Conservation (phyloP, 1,140 invertebrate species). For the Macrobrachium rosenbergii region DNA sequence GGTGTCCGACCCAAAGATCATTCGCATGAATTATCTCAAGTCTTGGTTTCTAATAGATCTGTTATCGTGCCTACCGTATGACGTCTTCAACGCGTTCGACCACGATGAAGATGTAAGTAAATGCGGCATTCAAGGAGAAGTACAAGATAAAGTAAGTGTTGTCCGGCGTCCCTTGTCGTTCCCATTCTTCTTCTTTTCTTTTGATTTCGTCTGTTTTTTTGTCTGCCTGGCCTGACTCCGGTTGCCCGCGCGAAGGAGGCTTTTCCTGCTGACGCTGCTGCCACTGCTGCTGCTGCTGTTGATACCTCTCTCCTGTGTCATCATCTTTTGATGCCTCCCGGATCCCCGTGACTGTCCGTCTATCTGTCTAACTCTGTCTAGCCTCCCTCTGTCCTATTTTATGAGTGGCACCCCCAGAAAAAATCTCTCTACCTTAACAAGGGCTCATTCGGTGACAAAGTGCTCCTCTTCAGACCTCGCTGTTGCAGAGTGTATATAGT, state of each 20-base stretch:
- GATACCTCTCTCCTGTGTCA: no score
- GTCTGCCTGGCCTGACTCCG: constrained; percentile 2
- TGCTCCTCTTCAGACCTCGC: no score
- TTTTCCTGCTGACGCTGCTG: no score
- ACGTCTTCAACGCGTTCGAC: constrained; percentile 99
- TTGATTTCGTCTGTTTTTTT: background rate
- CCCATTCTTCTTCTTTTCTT: background rate
- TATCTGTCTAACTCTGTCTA: no score
- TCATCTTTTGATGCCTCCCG: no score
- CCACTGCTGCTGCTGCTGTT: no score
- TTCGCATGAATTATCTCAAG: constrained; percentile 98
- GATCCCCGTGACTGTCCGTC: no score
- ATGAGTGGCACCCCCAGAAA: no score
- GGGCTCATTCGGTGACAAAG: no score
- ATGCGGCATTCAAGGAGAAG: constrained; percentile 62
- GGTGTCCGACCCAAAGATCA: constrained; percentile 97
- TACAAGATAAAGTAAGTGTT: constrained; percentile 69
- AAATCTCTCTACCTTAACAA: no score
- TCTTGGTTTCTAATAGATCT: constrained; percentile 99
- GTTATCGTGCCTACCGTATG: constrained; percentile 98
- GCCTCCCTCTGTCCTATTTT: no score
- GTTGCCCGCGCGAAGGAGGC: background rate
- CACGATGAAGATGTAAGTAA: constrained; percentile 96
- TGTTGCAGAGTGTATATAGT: no score
- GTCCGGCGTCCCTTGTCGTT: background rate